Percentiles rank a stretch among this genome's conserved stretches.
Conservation (phyloP, 2,113 vertebrate genomes). For the Thinocorus orbignyianus region DNA sequence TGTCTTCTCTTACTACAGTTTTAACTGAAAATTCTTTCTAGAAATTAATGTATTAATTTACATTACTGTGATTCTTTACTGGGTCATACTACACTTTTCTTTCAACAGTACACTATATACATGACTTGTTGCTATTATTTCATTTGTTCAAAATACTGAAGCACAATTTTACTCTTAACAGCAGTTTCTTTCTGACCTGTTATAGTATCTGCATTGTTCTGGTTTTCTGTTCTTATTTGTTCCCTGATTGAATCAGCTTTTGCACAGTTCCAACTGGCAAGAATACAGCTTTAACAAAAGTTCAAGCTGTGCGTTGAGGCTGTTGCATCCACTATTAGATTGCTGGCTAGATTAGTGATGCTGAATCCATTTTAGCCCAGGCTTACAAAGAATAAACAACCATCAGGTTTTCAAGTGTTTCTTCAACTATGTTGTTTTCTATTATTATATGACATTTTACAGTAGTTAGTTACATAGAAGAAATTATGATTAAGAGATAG, state of each 20-base stretch:
- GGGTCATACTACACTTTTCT: not conserved
- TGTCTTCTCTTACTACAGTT: not conserved
- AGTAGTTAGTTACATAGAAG: not conserved
- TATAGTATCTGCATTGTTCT: conserved; percentile 63
- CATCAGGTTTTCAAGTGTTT: not conserved
- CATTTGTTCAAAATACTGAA: not conserved
- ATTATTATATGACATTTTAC: not conserved
- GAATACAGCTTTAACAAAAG: conserved; percentile 64
- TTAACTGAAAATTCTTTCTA: not conserved
- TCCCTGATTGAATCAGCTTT: conserved; percentile 65
- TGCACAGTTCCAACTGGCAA: conserved; percentile 70
- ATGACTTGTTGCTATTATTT: not conserved
- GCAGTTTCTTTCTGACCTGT: conserved; percentile 41
- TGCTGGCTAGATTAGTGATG: conserved; percentile 43
- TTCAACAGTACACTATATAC: not conserved
- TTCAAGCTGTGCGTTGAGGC: conserved; percentile 63
- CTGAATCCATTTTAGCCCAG: conserved; percentile 65
- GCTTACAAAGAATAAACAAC: conserved; percentile 32
- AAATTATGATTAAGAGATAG: not conserved
- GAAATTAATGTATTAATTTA: not conserved
- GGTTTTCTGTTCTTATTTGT: conserved; percentile 61
- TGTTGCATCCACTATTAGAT: conserved; percentile 47
- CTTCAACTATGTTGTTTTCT: not conserved
- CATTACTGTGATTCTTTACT: not conserved
- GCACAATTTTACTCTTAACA: conserved; percentile 15